Evolutionary conservation across 2,113 vertebrate species (phyloP).

Genomic region (Triplophysa dalaica): DNA sequence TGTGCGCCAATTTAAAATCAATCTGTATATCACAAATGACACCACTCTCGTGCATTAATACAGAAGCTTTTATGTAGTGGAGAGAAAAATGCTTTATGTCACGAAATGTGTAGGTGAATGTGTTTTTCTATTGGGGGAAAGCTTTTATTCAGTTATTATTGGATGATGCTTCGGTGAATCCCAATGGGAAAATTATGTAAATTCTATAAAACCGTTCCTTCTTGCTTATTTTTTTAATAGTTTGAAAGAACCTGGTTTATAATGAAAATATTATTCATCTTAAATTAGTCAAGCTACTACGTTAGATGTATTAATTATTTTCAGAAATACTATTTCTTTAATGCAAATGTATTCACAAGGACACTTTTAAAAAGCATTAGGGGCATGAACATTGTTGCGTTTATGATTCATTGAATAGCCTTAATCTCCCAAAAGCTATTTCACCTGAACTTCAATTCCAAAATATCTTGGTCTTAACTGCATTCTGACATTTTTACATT

Average conservation of each 20-base stretch:
- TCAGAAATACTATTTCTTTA: no score
- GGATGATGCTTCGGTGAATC: not conserved
- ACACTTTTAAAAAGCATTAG: no score
- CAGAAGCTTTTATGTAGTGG: not conserved
- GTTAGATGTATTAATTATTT: no score
- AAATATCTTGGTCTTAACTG: not conserved
- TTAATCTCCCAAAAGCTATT: not conserved
- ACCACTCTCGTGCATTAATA: not conserved
- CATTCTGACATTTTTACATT: slow-evolving; percentile 11
- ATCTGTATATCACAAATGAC: not conserved
- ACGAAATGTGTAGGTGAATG: no score
- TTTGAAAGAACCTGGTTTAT: no score
- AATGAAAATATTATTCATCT: no score
- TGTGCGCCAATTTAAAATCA: not conserved
- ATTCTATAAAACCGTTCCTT: not conserved
- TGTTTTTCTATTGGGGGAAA: not conserved
- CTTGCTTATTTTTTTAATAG: not conserved
- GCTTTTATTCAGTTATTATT: not conserved
- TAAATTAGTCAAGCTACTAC: no score
- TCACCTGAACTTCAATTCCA: not conserved
- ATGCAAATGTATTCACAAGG: no score
- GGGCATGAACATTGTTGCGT: no score
- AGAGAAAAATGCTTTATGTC: not conserved
- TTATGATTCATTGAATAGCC: no score
- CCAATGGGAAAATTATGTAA: not conserved